Evolutionary conservation across 2,113 vertebrate genomes (phyloP).

Genomic region (Ornithorhynchus anatinus): DNA sequence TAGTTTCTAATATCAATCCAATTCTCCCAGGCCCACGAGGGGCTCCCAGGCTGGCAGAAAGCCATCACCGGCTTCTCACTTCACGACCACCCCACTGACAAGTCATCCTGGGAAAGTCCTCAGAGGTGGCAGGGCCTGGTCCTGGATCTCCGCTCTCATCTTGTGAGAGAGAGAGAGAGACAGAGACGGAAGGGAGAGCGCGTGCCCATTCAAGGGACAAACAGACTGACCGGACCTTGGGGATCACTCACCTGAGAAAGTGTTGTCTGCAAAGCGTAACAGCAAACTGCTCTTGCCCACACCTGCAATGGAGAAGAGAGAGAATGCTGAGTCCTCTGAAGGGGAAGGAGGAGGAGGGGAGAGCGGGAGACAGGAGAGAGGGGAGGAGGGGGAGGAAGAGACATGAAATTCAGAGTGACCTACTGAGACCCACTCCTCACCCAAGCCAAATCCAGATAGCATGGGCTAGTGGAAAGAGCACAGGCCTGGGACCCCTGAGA

Average conservation of each 20-base stretch:
- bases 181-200: no score
- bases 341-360: background rate
- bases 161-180: background rate
- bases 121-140: background rate
- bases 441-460: no score
- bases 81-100: background rate
- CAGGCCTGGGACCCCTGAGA: no score
- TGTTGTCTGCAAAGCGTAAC: conserved; percentile 97
- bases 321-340: background rate
- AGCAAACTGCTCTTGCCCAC: conserved; percentile 98
- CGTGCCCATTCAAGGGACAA: no score
- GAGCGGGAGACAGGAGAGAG: rapidly evolving
- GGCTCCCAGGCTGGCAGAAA: background rate
- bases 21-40: no score
- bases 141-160: background rate
- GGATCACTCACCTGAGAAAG: conserved; percentile 90
- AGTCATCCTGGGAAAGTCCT: background rate
- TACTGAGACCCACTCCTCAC: no score
- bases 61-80: background rate
- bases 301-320: conserved; percentile 73
- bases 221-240: background rate
- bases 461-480: no score
- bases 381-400: no score
- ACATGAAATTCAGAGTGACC: no score
- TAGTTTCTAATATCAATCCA: no score